Base-by-base conservation (phyloP, 2,797 vertebrate species). In the Falco rusticolus region DNA sequence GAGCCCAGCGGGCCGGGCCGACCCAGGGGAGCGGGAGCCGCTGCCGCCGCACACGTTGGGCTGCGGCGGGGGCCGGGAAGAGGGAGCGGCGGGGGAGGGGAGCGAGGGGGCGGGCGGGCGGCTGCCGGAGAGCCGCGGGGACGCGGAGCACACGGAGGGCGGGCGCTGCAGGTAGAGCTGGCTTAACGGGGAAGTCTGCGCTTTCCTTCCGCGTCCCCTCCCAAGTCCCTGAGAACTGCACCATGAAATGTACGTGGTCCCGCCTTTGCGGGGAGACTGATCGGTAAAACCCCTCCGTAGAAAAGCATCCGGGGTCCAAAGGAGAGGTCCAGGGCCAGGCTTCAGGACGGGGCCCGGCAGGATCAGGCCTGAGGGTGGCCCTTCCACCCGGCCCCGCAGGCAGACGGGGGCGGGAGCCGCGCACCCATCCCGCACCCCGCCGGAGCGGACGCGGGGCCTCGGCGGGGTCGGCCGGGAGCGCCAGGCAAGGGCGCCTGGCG, bases 401-500 rank as follows among this genome's bases (percentile, higher is more conserved):
- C 21, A 1, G 63, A 45, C 28, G 22, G 16, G 39, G 37, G 5
- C 13, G 4, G 17, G 10, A 6, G 15, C 5, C 6, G 8, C 33
- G 26, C 9, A 10, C 37, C 37, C 37, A 37, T 5, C 15, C 16
- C 9, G n/a, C n/a, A 26, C 9, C 19, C 45, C 2, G 16, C 2
- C 14, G 28, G 65, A 5, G 39, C 8, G 25, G 48, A 39, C 22
- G 2, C 8, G 10, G 19, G 16, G 8, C 31, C 19, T 6, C 6
- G 25, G 25, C 5, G 37, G 12, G 31, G 16, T 10, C 10, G 1
- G 45, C 16, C 69, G 2, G 51, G 12, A n/a, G 3, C 8, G 1
- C 18, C 7, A 1, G 6, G 25, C 31, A 5, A 50, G 2, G n/a
- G 34, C 26, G 6, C 1, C 31, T 0, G 24, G 2, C 16, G 26